These are phyloP conservation scores for Cepaea hortensis DNA, from an alignment of 2,888 invertebrate species.

Conservation along the genomic window DNA sequence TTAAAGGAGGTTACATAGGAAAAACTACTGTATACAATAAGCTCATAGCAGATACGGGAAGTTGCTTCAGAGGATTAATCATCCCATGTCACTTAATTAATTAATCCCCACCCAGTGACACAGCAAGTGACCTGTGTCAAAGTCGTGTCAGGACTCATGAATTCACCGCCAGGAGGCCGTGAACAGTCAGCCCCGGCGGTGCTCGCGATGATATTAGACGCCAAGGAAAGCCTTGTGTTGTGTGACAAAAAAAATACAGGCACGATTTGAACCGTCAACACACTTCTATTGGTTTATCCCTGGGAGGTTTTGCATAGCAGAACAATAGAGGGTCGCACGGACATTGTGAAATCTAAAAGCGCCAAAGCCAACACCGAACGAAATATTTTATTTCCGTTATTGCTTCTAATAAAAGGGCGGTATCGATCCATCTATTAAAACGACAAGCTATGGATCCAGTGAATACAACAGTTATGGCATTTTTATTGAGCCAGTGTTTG, in stretches of 20 bases:
- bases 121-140: too few relatives aligned
- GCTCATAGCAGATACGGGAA: too few relatives aligned
- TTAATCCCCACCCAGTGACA: too few relatives aligned
- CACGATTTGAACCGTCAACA: conserved; percentile 24
- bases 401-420: conserved; percentile 28
- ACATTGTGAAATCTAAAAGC: conserved; percentile 23
- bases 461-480: conserved; percentile 33
- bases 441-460: neutral
- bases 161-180: too few relatives aligned
- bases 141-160: too few relatives aligned
- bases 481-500: conserved; percentile 31
- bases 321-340: conserved; percentile 37
- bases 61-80: too few relatives aligned
- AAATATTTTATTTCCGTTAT: conserved; percentile 37
- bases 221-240: too few relatives aligned
- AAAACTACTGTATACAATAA: too few relatives aligned
- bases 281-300: conserved; percentile 22
- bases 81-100: too few relatives aligned
- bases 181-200: too few relatives aligned
- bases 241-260: neutral
- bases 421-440: conserved; percentile 32
- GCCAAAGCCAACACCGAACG: conserved; percentile 31
- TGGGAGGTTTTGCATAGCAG: neutral
- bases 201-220: too few relatives aligned
- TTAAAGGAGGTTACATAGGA: too few relatives aligned